phyloP scores from a whole-genome alignment of 1,140 invertebrate genomes.

The Halyomorpha halys region DNA sequence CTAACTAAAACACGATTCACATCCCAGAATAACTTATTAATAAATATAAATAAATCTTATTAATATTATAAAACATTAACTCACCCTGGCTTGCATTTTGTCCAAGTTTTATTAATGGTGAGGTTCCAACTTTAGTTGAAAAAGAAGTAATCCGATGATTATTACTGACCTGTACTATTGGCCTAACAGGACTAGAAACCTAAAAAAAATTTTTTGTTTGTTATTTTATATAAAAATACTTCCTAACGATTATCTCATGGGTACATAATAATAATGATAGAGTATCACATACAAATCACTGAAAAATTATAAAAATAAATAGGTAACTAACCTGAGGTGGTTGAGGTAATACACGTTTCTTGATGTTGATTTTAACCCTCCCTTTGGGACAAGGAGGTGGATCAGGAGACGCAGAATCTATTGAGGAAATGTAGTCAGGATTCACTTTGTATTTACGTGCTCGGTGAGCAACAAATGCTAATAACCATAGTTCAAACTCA shows the following conservation, averaged over 20 bases:
- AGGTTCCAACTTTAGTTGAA: constrained; percentile 37
- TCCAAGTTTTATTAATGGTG: constrained; percentile 29
- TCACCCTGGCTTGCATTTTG: constrained; percentile 23
- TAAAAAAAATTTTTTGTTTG: constrained; percentile 4
- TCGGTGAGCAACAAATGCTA: constrained; percentile 74
- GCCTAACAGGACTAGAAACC: constrained; percentile 5
- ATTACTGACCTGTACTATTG: constrained; percentile 31
- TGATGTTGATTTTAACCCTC: constrained; percentile 47
- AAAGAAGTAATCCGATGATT: constrained; percentile 34
- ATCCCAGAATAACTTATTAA: background rate
- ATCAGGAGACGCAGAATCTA: constrained; percentile 48
- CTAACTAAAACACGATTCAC: background rate
- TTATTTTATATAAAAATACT: background rate
- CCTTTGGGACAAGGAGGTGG: constrained; percentile 57
- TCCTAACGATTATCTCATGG: too few species aligned
- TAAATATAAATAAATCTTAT: background rate
- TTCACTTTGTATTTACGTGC: constrained; percentile 61
- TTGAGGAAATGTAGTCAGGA: constrained; percentile 62
- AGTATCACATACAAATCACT: background rate
- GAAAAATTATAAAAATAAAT: background rate
- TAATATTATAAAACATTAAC: background rate
- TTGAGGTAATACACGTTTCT: constrained; percentile 22
- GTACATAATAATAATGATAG: too few species aligned
- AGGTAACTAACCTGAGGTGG: background rate
- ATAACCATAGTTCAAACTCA: constrained; percentile 57